Percentiles rank a stretch among this genome's conserved stretches.
These are phyloP conservation scores for Eunapius fragilis DNA, from an alignment of 37 sponge, comb jelly and placozoan species.

Conservation along the genomic window DNA sequence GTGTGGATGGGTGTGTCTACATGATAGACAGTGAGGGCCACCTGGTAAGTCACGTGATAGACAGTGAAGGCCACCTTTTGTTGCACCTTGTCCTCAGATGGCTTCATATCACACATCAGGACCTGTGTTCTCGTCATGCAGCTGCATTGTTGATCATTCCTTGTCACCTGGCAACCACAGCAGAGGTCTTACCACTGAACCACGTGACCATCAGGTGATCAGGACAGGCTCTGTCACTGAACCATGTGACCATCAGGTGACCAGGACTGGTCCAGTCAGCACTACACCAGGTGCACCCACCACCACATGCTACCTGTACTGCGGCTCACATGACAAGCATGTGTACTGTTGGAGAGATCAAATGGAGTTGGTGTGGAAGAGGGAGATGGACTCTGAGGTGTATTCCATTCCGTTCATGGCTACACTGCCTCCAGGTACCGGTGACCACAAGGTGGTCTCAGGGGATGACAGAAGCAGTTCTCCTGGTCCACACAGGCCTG, in stretches of 20 bases:
- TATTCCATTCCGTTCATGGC: constrained; percentile 58
- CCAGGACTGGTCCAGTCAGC: too few relatives aligned
- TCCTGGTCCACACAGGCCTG: too few relatives aligned
- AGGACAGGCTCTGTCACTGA: constrained; percentile 15
- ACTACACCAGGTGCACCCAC: too few relatives aligned
- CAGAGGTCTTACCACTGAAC: not conserved
- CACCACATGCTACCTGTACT: constrained; percentile 10
- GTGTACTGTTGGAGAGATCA: constrained; percentile 69
- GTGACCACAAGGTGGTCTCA: not conserved
- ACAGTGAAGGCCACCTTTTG: not conserved
- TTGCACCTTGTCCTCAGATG: not conserved
- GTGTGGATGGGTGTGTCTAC: constrained; percentile 40
- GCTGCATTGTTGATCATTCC: not conserved
- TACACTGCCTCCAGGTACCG: not conserved
- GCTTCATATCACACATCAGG: constrained; percentile 8
- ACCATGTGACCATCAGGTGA: not conserved
- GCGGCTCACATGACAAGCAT: constrained; percentile 60
- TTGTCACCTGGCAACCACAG: not conserved
- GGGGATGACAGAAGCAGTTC: not conserved
- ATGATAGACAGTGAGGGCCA: constrained; percentile 25
- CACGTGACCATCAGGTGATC: not conserved
- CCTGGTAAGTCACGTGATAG: constrained; percentile 18
- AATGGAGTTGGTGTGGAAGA: constrained; percentile 32
- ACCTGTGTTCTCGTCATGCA: constrained; percentile 58
- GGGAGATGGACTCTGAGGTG: constrained; percentile 37